Base-by-base conservation (phyloP, 2,888 invertebrate species). In the Dyspetes luteomarginatus region DNA sequence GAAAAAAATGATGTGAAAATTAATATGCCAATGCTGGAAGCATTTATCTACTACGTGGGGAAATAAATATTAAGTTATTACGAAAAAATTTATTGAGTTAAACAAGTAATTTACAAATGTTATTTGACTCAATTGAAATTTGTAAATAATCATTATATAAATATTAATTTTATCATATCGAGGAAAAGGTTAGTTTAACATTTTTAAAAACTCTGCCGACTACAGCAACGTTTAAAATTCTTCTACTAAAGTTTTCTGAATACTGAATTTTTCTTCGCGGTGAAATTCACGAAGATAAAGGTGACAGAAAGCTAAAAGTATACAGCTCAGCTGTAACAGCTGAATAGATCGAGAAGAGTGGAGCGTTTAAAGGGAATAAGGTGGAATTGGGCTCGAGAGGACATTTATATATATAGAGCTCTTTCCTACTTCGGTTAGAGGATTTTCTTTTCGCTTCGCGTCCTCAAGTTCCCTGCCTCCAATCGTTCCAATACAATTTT, bases 331-430 rank as follows among this genome's bases (percentile, higher is more conserved):
- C 19, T n/a, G 17, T 9, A 0, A 58, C 12, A 22, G 68, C 15
- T 24, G 2, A 41, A n/a, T 24, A 41, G 68, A 26, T 15, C 36
- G 12, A 22, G 68, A 26, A 26, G 2, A 41, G 24, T 24, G 55
- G 68, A 26, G 28, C 36, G 12, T 56, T 68, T 68, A 68, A 68
- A 68, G 68, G 68, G 68, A 55, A 68, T 68, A 68, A 56, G 41
- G n/a, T n/a, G 41, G 55, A 43, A 68, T 68, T 43, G 22, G 26
- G 55, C 56, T 36, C n/a, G n/a, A 4, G n/a, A 43, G 43, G 28
- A 19, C 22, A 41, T 5, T 41, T 36, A 60, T 7, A 15, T 43
- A 36, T 36, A 24, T 2, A 15, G 36, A 24, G 48, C 24, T 41
- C 24, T 9, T 17, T 17, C 22, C 9, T 30, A 22, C 26, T 9